Evolutionary conservation across 2,888 invertebrate genomes (phyloP).

Genomic region (Nematopogon swammerdamellus): DNA sequence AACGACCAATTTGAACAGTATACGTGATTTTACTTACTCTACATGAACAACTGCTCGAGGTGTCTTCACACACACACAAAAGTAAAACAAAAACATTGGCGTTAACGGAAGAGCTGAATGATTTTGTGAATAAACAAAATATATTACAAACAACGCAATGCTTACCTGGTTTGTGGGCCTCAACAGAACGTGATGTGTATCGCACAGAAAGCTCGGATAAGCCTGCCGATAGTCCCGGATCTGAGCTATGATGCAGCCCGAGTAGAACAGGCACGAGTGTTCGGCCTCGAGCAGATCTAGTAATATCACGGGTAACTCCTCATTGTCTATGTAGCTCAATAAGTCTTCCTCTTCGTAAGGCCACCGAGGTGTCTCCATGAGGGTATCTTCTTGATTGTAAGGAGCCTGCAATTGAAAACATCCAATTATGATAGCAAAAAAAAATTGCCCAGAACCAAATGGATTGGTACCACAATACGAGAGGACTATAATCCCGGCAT

Average conservation of each 20-base stretch:
- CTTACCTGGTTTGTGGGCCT: conserved; percentile 82
- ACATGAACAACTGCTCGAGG: too few relatives aligned
- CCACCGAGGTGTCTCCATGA: conserved; percentile 76
- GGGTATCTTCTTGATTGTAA: conserved; percentile 55
- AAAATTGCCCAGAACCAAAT: too few relatives aligned
- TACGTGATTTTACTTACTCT: too few relatives aligned
- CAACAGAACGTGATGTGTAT: conserved; percentile 83
- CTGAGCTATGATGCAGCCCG: conserved; percentile 89
- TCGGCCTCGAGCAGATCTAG: conserved; percentile 80
- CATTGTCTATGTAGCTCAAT: conserved; percentile 84
- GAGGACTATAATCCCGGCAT: too few relatives aligned
- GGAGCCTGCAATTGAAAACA: conserved; percentile 23
- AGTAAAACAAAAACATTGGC: too few relatives aligned
- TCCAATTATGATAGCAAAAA: too few relatives aligned
- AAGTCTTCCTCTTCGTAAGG: conserved; percentile 89
- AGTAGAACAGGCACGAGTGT: conserved; percentile 84
- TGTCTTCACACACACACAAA: too few relatives aligned
- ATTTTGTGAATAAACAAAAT: too few relatives aligned
- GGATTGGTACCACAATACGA: too few relatives aligned
- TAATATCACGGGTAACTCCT: conserved; percentile 84
- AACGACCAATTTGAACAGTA: too few relatives aligned
- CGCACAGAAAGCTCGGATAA: conserved; percentile 73
- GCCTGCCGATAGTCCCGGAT: conserved; percentile 85
- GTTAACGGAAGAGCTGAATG: too few relatives aligned
- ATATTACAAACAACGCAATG: too few relatives aligned